Conservation (phyloP, 2,113 vertebrate genomes). For the Bujurquina vittata region DNA sequence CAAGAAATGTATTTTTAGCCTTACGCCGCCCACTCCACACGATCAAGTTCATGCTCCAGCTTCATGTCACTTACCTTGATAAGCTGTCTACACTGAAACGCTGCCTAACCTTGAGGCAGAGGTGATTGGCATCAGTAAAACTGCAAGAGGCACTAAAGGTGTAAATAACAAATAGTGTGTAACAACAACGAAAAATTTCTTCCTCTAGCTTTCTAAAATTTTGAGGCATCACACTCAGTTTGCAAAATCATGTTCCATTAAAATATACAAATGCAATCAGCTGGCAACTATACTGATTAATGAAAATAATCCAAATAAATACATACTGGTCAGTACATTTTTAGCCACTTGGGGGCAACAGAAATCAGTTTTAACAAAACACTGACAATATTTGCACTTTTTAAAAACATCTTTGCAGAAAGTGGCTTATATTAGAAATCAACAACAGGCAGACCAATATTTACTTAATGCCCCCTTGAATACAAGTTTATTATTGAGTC, state of each 20-base stretch:
- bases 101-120: slow-evolving; percentile 18
- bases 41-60: slow-evolving; percentile 5
- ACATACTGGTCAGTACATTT: not conserved
- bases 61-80: slow-evolving; percentile 34
- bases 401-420: not conserved
- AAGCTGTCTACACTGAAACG: slow-evolving; percentile 28
- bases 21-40: not conserved
- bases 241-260: not conserved
- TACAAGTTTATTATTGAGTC: not conserved
- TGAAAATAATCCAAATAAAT: not conserved
- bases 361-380: not conserved
- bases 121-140: slow-evolving; percentile 28
- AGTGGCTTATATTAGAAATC: not conserved
- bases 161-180: not conserved
- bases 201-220: not conserved
- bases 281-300: not conserved
- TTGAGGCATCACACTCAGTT: not conserved
- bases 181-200: not conserved
- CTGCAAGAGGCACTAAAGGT: slow-evolving; percentile 13
- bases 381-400: not conserved
- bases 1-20: slow-evolving; percentile 19
- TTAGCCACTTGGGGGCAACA: not conserved
- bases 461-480: not conserved
- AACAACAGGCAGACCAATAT: not conserved
- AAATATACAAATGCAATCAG: not conserved